Percentiles rank a stretch among this genome's conserved stretches.
These are phyloP conservation scores for Scaptomyza caliginosa DNA, from an alignment of 2,888 invertebrate genomes.

Conservation along the genomic window DNA sequence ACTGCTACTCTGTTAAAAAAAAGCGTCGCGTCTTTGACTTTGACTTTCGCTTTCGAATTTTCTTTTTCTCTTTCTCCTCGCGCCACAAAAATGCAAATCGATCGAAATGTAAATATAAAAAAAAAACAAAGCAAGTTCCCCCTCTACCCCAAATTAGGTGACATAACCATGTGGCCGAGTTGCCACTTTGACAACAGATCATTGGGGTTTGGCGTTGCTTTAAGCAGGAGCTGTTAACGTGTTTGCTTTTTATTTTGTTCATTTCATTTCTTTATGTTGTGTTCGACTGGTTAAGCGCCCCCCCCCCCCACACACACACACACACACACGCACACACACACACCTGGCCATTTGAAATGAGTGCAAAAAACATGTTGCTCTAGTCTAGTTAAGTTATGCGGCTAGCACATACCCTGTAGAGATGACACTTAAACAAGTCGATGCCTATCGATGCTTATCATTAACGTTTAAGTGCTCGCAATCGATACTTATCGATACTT, in stretches of 20 bases:
- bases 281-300: slow-evolving; percentile 16
- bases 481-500: too few species aligned
- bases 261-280: not conserved
- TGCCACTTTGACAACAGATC: slow-evolving; percentile 32
- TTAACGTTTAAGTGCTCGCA: too few species aligned
- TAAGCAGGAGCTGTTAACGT: slow-evolving; percentile 40
- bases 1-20: slow-evolving; percentile 16
- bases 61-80: slow-evolving; percentile 58
- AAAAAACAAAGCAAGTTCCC: slow-evolving; percentile 40
- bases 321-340: not conserved
- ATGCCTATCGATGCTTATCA: too few species aligned
- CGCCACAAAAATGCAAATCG: slow-evolving; percentile 56
- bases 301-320: not conserved
- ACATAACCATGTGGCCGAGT: slow-evolving; percentile 75
- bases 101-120: slow-evolving; percentile 67
- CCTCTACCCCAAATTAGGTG: slow-evolving; percentile 43
- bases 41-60: slow-evolving; percentile 81
- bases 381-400: not conserved
- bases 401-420: not conserved
- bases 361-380: slow-evolving; percentile 55
- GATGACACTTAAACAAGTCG: too few species aligned
- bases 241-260: slow-evolving; percentile 31
- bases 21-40: slow-evolving; percentile 68
- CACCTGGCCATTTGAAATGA: slow-evolving; percentile 58
- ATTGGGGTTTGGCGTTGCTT: not conserved